Evolutionary conservation across 1,140 invertebrate genomes (phyloP), one percentile per base, ranked within the genome.

Genomic region (Nixonia krombeini): DNA sequence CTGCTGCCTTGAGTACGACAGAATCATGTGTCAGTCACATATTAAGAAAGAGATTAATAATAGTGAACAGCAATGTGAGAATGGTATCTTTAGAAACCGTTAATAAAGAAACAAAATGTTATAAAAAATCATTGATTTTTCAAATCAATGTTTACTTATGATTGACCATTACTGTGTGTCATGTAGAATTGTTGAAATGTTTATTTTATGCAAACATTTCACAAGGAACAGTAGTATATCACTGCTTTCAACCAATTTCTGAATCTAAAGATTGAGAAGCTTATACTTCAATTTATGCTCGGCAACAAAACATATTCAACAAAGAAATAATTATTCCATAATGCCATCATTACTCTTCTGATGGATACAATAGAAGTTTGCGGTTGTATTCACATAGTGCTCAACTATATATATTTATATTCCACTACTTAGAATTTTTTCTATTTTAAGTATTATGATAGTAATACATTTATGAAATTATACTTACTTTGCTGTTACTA

Each of bases 341-440:
- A 35, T 26, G n/a, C n/a, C n/a, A 59, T 47, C 23, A 31, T 57
- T 55, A 37, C 57, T 62, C 41, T 57, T 52, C 29, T 51, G 23
- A 42, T 46, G 25, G 49, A 46, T 41, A 50, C 21, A 18, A 49
- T 58, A 61, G 57, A 12, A 13, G 58, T 63, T 69, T 63, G 53
- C 44, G 31, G 31, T 69, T 62, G 53, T 67, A 49, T 63, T 46
- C 52, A 53, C n/a, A 52, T 62, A 69, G 65, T 69, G 65, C 58
- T 69, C 65, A 63, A 69, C 47, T 49, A 53, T 67, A 35, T 29
- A 56, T 18, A 31, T 61, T 57, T 52, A 31, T 50, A 55, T 69
- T 69, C 58, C 65, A 69, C 58, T 63, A 62, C 35, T 29, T 57
- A 62, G 47, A 66, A n/a, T 59, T 63, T 70, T 70, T 42, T 59